Percentiles rank a stretch among this genome's conserved stretches.
Evolutionary conservation across 1,140 invertebrate species (phyloP).

Genomic region (Meloidogyne floridensis): DNA sequence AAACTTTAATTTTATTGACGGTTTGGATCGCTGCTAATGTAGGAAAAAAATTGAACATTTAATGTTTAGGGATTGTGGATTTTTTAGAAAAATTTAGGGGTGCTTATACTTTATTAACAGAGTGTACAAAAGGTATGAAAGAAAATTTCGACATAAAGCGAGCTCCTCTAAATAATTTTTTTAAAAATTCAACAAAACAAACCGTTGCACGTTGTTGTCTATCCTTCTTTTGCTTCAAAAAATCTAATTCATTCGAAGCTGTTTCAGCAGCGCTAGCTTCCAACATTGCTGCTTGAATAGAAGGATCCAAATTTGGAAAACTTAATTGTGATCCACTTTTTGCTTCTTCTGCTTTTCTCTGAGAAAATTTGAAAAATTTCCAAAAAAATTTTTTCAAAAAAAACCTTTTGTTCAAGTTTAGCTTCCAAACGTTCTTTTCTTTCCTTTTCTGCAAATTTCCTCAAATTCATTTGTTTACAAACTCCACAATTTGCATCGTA

Average conservation of each 20-base stretch:
- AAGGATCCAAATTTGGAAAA: slow-evolving; percentile 26
- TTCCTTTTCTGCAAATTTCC: slow-evolving; percentile 6
- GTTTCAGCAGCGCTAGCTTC: background rate
- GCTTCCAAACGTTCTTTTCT: slow-evolving; percentile 2
- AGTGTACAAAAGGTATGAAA: no score
- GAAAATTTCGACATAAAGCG: no score
- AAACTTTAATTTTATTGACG: no score
- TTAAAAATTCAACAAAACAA: background rate
- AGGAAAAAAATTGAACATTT: no score
- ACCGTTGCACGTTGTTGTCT: background rate
- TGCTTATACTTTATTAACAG: no score
- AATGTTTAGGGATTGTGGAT: no score
- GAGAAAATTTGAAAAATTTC: background rate
- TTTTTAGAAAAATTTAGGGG: no score
- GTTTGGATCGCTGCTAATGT: no score
- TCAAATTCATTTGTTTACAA: slow-evolving; percentile 16
- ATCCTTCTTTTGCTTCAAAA: background rate
- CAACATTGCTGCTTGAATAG: slow-evolving; percentile 10
- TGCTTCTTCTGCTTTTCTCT: slow-evolving; percentile 7
- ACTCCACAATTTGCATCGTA: slow-evolving; percentile 22
- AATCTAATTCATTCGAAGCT: background rate
- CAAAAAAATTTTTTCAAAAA: no score
- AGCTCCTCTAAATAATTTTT: no score
- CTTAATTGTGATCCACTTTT: background rate
- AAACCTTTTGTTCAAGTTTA: slow-evolving; percentile 1